Evolutionary conservation across 2,113 vertebrate genomes (phyloP), one percentile per base, ranked within the genome.

Genomic region (Lampris incognitus): DNA sequence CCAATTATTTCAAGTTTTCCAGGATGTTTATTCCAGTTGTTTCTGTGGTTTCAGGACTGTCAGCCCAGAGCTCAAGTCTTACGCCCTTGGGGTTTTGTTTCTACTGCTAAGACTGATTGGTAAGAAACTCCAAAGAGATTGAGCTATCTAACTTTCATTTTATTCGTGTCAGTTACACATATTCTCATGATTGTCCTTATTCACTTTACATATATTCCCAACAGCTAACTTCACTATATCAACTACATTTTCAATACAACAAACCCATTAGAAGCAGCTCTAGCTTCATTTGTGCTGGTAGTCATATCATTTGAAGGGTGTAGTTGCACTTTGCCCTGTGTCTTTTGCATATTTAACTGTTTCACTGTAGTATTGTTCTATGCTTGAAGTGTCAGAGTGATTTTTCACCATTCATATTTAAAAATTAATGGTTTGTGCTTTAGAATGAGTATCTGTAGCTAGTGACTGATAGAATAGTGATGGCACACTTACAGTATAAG

Each of bases 41-140:
- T 74, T 70, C 44, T 85, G 65, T 73, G 37, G 70, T 76, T 73
- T 41, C 81, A 94, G 93, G 77, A 93, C 93, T 13, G 93, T 94
- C 2, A 93, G 89, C 78, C 93, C 93, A 41, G 92, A 93, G 83
- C 90, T 93, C 4, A 94, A 94, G 67, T 94, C 93, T 0, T 94
- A 94, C 0, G 93, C 92, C 6, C 90, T 94, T 5, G 93, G 93
- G 69, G 91, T 93, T 56, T 79, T 92, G n/a, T 94, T 93, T 80
- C 91, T 94, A 71, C 91, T 94, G 54, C 85, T 94, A 36, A 88
- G 93, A 78, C 87, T 94, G 41, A 92, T 94, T 51, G 93, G 92
- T 94, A 83, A 89, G 85, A 76, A 39, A 4, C 13, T 9, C 51
- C 24, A 1, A 9, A 2, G 36, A 40, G 11, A 38, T 38, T 36